Conservation (phyloP, 1,140 invertebrate genomes). For the Rhynchophorus ferrugineus region DNA sequence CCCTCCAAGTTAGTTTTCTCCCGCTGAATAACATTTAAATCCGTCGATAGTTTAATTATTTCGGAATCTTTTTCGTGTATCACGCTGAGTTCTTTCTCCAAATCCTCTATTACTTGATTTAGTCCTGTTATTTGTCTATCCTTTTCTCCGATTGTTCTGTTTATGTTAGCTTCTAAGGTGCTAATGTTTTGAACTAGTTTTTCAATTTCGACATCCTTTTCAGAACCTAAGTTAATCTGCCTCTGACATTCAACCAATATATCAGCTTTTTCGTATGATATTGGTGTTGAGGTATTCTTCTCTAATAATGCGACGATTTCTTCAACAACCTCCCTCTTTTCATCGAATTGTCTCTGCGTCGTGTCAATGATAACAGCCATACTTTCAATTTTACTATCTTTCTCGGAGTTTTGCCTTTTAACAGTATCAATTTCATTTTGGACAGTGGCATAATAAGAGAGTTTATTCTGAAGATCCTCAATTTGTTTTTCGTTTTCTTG, state of each 20-base stretch:
- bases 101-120: conserved; percentile 21
- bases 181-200: conserved; percentile 8
- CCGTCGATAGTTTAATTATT: conserved; percentile 24
- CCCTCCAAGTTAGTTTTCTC: background rate
- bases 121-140: conserved; percentile 18
- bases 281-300: conserved; percentile 12
- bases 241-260: conserved; percentile 24
- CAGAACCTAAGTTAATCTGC: conserved; percentile 12
- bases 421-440: conserved; percentile 23
- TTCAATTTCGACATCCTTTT: conserved; percentile 16
- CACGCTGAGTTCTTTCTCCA: conserved; percentile 25
- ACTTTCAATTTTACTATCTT: conserved; percentile 24
- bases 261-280: conserved; percentile 26
- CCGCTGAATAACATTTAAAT: conserved; percentile 1
- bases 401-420: conserved; percentile 13
- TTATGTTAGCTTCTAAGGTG: conserved; percentile 12
- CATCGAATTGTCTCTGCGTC: conserved; percentile 27
- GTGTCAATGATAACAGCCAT: conserved; percentile 25
- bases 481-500: conserved; percentile 13
- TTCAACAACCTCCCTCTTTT: conserved; percentile 27
- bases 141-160: conserved; percentile 9
- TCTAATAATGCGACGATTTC: conserved; percentile 25
- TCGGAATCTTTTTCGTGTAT: conserved; percentile 47
- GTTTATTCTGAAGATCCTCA: conserved; percentile 15
- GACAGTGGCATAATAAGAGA: conserved; percentile 11